A percentile compares a stretch with the other conserved stretches of the same genome.
Conservation (phyloP, 2,888 invertebrate species). For the Asteroscopus sphinx region DNA sequence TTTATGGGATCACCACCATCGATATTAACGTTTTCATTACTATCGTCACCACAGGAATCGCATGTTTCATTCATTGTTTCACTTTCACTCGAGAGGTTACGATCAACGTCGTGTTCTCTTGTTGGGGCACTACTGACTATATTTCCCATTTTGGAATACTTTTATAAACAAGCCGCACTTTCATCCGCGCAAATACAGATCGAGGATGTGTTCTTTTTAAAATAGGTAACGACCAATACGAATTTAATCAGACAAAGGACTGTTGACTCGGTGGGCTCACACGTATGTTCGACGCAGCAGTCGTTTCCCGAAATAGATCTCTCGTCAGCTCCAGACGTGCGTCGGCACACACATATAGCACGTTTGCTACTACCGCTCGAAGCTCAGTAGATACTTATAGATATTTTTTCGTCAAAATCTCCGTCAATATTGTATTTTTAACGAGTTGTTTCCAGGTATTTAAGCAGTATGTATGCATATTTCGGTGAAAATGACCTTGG, state of each 20-base stretch:
- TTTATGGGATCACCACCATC: conserved; percentile 70
- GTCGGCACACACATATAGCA: conserved; percentile 68
- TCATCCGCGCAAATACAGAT: conserved; percentile 68
- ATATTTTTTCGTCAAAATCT: conserved; percentile 71
- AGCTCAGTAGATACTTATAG: conserved; percentile 43
- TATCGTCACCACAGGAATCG: conserved; percentile 56
- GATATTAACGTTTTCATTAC: conserved; percentile 56
- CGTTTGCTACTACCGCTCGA: conserved; percentile 66
- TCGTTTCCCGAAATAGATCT: conserved; percentile 83
- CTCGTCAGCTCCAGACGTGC: conserved; percentile 84
- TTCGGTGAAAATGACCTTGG: conserved; percentile 60
- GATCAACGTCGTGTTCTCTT: conserved; percentile 66
- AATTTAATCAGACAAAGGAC: conserved; percentile 87
- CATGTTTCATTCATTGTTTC: conserved; percentile 76
- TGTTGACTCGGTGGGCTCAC: conserved; percentile 76
- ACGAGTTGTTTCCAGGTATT: conserved; percentile 71
- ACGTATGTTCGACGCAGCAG: conserved; percentile 72
- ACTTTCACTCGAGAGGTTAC: conserved; percentile 75
- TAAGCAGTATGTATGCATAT: conserved; percentile 55
- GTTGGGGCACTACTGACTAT: conserved; percentile 78
- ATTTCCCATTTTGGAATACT: conserved; percentile 87
- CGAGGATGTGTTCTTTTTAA: conserved; percentile 74
- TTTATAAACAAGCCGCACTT: conserved; percentile 82
- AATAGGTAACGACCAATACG: conserved; percentile 77
- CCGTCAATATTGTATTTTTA: conserved; percentile 85